A percentile compares a stretch with the other conserved stretches of the same genome.
phyloP scores from a whole-genome alignment of 2,797 vertebrate species.

The Loriculus beryllinus region DNA sequence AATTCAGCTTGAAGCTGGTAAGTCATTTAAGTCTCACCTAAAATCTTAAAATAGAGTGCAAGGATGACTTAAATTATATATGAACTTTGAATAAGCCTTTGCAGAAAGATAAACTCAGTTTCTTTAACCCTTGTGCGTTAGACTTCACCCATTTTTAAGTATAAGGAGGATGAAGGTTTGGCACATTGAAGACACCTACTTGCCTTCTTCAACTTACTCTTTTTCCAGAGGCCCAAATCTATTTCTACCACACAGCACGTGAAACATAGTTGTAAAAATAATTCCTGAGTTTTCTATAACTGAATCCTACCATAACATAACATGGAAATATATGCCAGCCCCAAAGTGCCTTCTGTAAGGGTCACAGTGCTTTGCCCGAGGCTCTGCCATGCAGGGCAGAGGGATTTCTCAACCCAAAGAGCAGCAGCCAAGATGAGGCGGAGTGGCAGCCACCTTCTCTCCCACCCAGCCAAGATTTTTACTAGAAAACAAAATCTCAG shows the following conservation, averaged over 20 bases:
- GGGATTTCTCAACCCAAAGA: not conserved
- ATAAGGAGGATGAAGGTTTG: not conserved
- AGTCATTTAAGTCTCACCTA: slow-evolving; percentile 25
- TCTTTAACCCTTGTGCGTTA: not conserved
- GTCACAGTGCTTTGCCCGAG: not conserved
- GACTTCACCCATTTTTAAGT: not conserved
- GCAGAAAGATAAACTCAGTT: not conserved
- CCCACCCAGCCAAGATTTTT: not conserved
- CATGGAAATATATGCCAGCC: not conserved
- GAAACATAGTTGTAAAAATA: not conserved
- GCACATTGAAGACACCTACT: not conserved
- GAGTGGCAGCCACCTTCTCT: not conserved
- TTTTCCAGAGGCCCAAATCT: not conserved
- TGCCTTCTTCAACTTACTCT: not conserved
- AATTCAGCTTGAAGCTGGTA: not conserved
- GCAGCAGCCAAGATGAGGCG: not conserved
- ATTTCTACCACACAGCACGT: not conserved
- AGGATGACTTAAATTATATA: slow-evolving; percentile 27
- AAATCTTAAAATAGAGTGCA: slow-evolving; percentile 16
- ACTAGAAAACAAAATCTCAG: not conserved
- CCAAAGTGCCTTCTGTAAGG: not conserved
- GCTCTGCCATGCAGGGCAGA: not conserved
- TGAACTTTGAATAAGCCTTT: not conserved
- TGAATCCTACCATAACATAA: not conserved
- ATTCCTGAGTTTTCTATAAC: not conserved